Evolutionary conservation across 2,797 vertebrate species (phyloP).

Genomic region (Darevskia nairensis): DNA sequence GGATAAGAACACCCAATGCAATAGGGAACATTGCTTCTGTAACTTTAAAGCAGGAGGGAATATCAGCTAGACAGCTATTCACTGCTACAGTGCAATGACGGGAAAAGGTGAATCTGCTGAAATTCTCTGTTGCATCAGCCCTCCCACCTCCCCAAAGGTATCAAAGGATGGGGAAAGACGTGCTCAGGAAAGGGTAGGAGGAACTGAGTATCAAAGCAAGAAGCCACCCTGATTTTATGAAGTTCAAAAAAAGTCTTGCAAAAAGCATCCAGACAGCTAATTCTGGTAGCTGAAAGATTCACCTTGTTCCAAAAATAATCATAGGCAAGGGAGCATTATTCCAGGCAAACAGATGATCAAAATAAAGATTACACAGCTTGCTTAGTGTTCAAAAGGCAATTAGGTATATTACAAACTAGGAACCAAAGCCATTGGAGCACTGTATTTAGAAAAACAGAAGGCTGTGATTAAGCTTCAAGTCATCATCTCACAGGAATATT

Average conservation of each 20-base stretch:
- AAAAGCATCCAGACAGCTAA: background rate
- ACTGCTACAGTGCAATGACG: background rate
- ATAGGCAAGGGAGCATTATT: conserved; percentile 44
- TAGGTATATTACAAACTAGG: conserved; percentile 13
- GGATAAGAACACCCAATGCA: no score
- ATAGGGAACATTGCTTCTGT: background rate
- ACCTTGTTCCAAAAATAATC: conserved; percentile 36
- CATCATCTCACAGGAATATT: conserved; percentile 49
- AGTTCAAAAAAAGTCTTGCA: background rate
- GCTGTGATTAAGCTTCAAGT: conserved; percentile 45
- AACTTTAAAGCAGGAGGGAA: background rate
- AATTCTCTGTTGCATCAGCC: background rate
- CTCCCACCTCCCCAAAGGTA: background rate
- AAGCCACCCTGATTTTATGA: background rate
- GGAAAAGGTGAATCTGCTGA: background rate
- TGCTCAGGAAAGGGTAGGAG: background rate
- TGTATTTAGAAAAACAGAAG: conserved; percentile 58
- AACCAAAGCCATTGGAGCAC: conserved; percentile 52
- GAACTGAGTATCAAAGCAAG: background rate
- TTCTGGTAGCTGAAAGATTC: conserved; percentile 43
- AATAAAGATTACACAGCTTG: conserved; percentile 40
- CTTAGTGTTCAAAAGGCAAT: conserved; percentile 25
- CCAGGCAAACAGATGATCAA: background rate
- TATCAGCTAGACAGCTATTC: background rate
- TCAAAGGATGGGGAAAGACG: no score